phyloP scores from a whole-genome alignment of 2,888 invertebrate genomes.

The Lycia hirtaria region DNA sequence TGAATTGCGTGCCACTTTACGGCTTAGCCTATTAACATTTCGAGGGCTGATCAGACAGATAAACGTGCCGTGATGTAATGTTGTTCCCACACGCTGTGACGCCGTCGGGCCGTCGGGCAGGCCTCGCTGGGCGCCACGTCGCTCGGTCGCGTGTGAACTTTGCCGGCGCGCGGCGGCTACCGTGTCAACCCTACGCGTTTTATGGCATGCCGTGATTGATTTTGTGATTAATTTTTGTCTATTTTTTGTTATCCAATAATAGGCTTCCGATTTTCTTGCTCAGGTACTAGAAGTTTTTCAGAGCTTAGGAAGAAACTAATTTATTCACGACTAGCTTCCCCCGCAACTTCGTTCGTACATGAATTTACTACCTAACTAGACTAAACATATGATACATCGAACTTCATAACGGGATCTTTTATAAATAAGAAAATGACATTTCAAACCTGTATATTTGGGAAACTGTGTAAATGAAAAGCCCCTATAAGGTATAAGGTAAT shows the following conservation, averaged over 20 bases:
- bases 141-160: slow-evolving; percentile 48
- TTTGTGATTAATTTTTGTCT: slow-evolving; percentile 13
- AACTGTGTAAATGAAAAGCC: too few species aligned
- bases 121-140: background rate
- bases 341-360: too few species aligned
- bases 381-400: too few species aligned
- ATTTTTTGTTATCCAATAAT: background rate
- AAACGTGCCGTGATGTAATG: slow-evolving; percentile 48
- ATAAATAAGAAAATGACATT: too few species aligned
- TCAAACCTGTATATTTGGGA: too few species aligned
- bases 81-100: slow-evolving; percentile 57
- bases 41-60: slow-evolving; percentile 57
- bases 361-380: too few species aligned
- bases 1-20: slow-evolving; percentile 42
- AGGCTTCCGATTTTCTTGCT: too few species aligned
- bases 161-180: slow-evolving; percentile 43
- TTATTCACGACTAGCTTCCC: too few species aligned
- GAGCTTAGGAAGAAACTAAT: too few species aligned
- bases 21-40: slow-evolving; percentile 63
- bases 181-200: slow-evolving; percentile 45
- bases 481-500: too few species aligned
- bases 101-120: background rate
- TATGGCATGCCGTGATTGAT: slow-evolving; percentile 27
- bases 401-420: too few species aligned
- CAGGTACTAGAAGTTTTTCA: too few species aligned